Conservation (phyloP, 2,113 vertebrate genomes). For the Caracal caracal region DNA sequence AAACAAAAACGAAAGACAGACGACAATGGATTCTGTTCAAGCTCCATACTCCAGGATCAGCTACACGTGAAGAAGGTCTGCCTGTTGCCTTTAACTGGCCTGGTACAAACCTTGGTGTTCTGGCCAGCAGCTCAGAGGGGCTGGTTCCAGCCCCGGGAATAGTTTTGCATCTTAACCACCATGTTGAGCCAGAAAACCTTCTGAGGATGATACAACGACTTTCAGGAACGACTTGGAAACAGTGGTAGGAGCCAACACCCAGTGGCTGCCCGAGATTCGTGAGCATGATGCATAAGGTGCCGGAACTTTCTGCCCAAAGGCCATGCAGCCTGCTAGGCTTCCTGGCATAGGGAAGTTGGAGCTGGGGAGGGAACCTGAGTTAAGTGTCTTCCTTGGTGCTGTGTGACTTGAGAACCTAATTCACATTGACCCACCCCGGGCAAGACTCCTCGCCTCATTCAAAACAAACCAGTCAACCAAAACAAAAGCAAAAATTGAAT, state of each 20-base stretch:
- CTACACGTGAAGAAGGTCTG: not conserved
- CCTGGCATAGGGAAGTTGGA: not conserved
- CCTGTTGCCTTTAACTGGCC: not conserved
- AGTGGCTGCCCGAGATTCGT: not conserved
- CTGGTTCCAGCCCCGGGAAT: not conserved
- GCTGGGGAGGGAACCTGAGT: not conserved
- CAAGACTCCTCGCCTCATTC: not conserved
- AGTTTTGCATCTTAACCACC: not conserved
- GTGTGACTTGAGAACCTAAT: not conserved
- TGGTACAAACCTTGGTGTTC: not conserved
- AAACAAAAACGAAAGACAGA: not conserved
- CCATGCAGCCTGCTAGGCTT: rapidly evolving
- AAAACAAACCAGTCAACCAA: not conserved
- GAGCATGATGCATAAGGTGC: rapidly evolving
- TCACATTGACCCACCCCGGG: rapidly evolving
- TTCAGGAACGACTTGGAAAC: not conserved
- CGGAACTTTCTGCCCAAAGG: not conserved
- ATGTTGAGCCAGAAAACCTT: not conserved
- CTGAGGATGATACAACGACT: rapidly evolving
- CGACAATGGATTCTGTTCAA: not conserved
- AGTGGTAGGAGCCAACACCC: rapidly evolving
- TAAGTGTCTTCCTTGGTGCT: not conserved
- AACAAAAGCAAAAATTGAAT: not conserved
- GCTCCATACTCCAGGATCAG: rapidly evolving
- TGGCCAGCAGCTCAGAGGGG: not conserved